These are phyloP conservation scores for Pygmarrhopalites habei DNA, from an alignment of 1,140 invertebrate species.

Conservation along the genomic window DNA sequence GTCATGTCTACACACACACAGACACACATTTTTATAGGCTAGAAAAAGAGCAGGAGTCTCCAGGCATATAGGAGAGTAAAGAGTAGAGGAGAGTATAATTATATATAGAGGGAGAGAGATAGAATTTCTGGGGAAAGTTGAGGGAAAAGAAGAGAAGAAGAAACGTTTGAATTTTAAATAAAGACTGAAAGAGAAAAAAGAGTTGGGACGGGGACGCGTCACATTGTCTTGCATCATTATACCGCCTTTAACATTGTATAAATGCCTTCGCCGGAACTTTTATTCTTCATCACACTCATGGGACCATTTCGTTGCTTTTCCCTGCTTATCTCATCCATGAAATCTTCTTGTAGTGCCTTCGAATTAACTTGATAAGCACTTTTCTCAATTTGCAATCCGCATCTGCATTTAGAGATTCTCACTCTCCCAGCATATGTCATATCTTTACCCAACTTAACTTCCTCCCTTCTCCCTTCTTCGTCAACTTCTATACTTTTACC, in stretches of 20 bases:
- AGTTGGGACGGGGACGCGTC: neutral
- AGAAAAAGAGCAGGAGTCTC: too few relatives aligned
- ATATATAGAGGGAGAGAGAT: neutral
- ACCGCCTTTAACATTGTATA: constrained; percentile 38
- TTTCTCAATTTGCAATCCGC: constrained; percentile 37
- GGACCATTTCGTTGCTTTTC: constrained; percentile 37
- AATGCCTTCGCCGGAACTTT: constrained; percentile 38
- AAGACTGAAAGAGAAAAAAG: constrained; percentile 14
- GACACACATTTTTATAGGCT: too few relatives aligned
- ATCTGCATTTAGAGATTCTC: constrained; percentile 21
- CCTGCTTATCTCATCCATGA: constrained; percentile 33
- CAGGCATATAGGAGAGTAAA: neutral
- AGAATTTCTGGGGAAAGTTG: neutral
- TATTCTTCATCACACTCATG: constrained; percentile 39
- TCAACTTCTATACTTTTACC: too few relatives aligned
- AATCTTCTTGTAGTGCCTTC: constrained; percentile 30
- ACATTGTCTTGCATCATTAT: constrained; percentile 35
- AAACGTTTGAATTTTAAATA: constrained; percentile 31
- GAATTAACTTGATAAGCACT: constrained; percentile 40
- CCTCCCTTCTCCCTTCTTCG: too few relatives aligned
- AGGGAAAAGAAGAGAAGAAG: neutral
- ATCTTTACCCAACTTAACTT: too few relatives aligned
- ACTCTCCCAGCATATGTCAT: constrained; percentile 22
- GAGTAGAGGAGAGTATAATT: neutral
- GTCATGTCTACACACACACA: too few relatives aligned